Evolutionary conservation across 2,113 vertebrate species (phyloP).

Genomic region (Amazona vittata): DNA sequence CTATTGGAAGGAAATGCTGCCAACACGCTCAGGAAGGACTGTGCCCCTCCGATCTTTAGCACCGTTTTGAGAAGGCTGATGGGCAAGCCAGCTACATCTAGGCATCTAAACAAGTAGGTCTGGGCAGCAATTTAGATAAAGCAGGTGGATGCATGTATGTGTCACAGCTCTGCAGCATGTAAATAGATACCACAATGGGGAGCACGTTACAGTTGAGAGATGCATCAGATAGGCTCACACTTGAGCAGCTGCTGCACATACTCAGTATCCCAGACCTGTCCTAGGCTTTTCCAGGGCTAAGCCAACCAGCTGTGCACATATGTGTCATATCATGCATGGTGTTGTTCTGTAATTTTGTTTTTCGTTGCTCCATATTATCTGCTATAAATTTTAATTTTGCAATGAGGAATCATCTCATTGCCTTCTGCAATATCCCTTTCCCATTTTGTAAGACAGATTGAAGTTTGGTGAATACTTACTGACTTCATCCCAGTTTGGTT

Average conservation of each 20-base stretch:
- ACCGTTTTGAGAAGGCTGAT: neutral
- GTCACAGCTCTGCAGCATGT: neutral
- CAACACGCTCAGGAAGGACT: neutral
- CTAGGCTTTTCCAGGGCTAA: neutral
- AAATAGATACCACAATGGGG: neutral
- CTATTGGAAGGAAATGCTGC: neutral
- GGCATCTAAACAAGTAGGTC: neutral
- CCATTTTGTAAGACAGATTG: neutral
- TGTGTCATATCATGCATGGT: neutral
- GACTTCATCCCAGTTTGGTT: neutral
- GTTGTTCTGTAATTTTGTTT: neutral
- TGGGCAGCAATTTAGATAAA: neutral
- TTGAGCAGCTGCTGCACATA: neutral
- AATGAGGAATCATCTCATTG: neutral
- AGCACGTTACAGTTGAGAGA: neutral
- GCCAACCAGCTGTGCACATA: neutral
- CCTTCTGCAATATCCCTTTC: neutral
- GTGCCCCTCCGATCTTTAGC: neutral
- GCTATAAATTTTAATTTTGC: slow-evolving; percentile 1
- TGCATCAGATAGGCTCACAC: neutral
- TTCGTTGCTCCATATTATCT: neutral
- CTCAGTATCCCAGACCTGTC: neutral
- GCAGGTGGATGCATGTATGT: neutral
- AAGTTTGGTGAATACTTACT: neutral
- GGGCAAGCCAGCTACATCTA: neutral